Evolutionary conservation across 2,113 vertebrate species (phyloP).

Genomic region (Pterocles burchelli): DNA sequence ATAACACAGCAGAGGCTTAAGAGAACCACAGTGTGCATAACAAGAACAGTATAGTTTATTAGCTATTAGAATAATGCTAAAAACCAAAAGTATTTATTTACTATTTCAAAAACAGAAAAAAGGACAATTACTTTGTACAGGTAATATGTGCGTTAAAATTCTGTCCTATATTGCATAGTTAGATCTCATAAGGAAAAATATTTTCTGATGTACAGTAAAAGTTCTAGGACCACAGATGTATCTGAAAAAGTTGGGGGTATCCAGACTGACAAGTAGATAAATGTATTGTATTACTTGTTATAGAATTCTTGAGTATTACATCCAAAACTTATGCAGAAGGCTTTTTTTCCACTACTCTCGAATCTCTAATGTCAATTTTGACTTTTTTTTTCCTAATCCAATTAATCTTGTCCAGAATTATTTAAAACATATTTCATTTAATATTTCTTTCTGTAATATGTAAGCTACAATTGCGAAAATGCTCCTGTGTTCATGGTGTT

Average conservation of each 20-base stretch:
- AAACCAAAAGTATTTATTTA: background rate
- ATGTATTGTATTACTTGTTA: background rate
- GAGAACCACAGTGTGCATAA: background rate
- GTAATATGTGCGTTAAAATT: background rate
- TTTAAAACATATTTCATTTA: background rate
- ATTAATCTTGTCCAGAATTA: background rate
- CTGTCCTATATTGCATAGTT: background rate
- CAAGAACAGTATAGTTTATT: background rate
- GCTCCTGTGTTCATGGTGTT: background rate
- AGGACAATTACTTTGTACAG: background rate
- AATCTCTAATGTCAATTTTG: background rate
- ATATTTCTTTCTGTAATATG: background rate
- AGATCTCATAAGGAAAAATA: background rate
- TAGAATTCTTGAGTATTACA: background rate
- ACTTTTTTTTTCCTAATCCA: background rate
- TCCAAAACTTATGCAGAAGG: background rate
- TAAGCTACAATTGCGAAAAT: constrained; percentile 12
- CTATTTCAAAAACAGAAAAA: background rate
- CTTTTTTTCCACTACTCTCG: background rate
- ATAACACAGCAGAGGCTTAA: background rate
- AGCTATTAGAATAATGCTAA: background rate
- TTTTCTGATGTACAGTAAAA: background rate
- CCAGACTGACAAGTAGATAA: background rate
- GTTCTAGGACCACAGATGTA: background rate
- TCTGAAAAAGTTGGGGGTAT: background rate